Evolutionary conservation across 2,113 vertebrate species (phyloP), one percentile per base, ranked within the genome.

Genomic region (Orycteropus afer): DNA sequence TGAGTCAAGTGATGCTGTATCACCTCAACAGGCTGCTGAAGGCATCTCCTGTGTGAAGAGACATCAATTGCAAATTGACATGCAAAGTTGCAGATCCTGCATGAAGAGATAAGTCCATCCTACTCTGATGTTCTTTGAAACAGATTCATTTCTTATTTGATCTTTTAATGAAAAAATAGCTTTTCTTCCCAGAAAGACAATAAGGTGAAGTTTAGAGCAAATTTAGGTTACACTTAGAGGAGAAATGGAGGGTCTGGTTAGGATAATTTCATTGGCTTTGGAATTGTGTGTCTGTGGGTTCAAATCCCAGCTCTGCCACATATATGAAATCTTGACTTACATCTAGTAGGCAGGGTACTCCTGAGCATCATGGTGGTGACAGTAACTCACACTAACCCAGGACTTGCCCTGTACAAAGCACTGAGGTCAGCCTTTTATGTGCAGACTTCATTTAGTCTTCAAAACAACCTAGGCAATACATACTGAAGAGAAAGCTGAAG

Each of bases 311-410:
- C 20, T 73, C 25, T 14, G n/a, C 9, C 57, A 65, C 65, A 11
- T 34, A n/a, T 29, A 47, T 22, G 59, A 32, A 25, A 59, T 23
- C n/a, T 34, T 10, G 34, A 22, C 42, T 86, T 57, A 18, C 14
- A 17, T 7, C 34, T 0, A 3, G 37, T 22, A 37, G 89, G 27
- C 11, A 11, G 7, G 37, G 59, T 11, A 37, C 34, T 15, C 34
- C 4, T 9, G 7, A 25, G 23, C n/a, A 0, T 0, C n/a, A 13
- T 1, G 34, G n/a, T 4, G 53, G 2, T 1, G 20, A 15, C 0
- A 13, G 5, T 1, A 45, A 57, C 2, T 47, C 2, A 0, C 0
- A 2, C 20, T 20, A 10, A 13, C 15, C 18, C 15, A 20, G 27
- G 74, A 7, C 5, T 14, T 6, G 20, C 34, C 37, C 18, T 55